Evolutionary conservation across 2,113 vertebrate species (phyloP), one percentile per base, ranked within the genome.

Genomic region (Myrmecophaga tridactyla): DNA sequence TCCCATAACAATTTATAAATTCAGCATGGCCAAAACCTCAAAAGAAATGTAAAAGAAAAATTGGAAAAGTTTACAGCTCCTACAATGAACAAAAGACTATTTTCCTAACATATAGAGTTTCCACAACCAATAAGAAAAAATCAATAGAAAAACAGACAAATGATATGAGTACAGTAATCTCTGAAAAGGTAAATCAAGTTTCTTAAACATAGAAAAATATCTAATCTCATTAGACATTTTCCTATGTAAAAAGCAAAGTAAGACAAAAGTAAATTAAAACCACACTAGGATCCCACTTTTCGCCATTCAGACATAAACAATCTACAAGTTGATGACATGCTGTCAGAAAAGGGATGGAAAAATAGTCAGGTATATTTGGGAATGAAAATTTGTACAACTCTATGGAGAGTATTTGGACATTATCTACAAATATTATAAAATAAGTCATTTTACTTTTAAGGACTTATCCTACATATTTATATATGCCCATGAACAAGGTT

Each of bases 221-320:
- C 70, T 60, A 84, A 41, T 14, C 4, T n/a, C 12, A n/a, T 6
- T n/a, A n/a, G n/a, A n/a, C n/a, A n/a, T n/a, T n/a, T n/a, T n/a
- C n/a, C n/a, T n/a, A n/a, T n/a, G n/a, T n/a, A n/a, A n/a, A n/a
- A n/a, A n/a, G 17, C 21, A 43, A 25, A 62, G 14, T 78, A 94
- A 82, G 43, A 87, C 41, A 87, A 90, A 90, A 83, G 78, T 21
- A 69, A 84, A 83, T 75, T 62, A 70, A 83, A 69, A 85, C 39
- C 31, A 21, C 58, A 51, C 7, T 2, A 29, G 60, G 21, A 90
- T 25, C 56, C 0, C 17, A 34, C 17, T 95, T 93, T 81, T 60
- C 6, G 13, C 14, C 20, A 93, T 85, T 73, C 39, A 56, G 58
- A 75, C 27, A 56, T 15, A 69, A 86, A 90, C 6, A 36, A 41